These are phyloP conservation scores for Menura novaehollandiae DNA, from an alignment of 2,113 vertebrate species.

Conservation along the genomic window DNA sequence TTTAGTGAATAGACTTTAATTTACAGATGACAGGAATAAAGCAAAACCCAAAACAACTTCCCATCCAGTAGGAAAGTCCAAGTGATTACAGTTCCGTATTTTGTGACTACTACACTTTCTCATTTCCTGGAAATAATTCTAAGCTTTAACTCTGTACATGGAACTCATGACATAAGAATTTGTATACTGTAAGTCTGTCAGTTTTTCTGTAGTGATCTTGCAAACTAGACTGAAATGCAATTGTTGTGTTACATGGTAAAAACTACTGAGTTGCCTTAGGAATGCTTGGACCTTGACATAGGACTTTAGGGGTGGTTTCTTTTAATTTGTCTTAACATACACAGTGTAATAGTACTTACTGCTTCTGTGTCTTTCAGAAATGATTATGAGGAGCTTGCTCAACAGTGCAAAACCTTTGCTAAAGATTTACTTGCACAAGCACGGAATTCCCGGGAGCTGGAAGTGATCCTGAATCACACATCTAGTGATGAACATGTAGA, in stretches of 20 bases:
- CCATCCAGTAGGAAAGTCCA: neutral
- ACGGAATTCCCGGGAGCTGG: constrained; percentile 95
- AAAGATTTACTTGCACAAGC: constrained; percentile 98
- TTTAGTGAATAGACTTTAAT: neutral
- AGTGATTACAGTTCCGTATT: neutral
- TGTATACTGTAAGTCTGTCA: neutral
- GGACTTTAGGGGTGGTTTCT: accelerated
- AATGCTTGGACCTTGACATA: neutral
- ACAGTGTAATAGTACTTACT: neutral
- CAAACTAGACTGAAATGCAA: neutral
- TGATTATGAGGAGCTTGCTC: constrained; percentile 96
- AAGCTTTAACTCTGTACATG: neutral
- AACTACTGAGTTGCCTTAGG: neutral
- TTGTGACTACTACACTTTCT: neutral
- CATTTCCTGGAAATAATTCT: neutral
- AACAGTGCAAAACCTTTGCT: constrained; percentile 98
- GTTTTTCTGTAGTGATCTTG: neutral
- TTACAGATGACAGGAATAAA: neutral
- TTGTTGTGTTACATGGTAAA: neutral
- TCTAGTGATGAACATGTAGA: constrained; percentile 89
- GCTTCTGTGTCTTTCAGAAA: constrained; percentile 76
- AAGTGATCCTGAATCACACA: constrained; percentile 97
- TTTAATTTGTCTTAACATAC: neutral
- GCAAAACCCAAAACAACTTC: neutral
- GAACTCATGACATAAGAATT: neutral